phyloP scores from a whole-genome alignment of 2,797 vertebrate species.

The Hybognathus amarus region DNA sequence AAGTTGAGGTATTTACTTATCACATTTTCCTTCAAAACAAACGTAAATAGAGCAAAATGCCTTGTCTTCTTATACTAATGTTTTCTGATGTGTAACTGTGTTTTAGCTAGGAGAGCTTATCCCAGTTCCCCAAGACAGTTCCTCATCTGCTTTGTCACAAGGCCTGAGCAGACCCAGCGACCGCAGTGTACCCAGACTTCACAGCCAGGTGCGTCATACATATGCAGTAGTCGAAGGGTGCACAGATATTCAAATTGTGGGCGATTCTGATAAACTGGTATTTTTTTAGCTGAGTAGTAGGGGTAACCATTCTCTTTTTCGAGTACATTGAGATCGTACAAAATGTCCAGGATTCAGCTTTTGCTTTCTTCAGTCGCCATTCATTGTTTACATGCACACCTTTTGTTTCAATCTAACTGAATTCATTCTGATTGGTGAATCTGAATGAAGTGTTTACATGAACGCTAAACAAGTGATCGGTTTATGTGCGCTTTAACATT shows the following conservation, averaged over 20 bases:
- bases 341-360: no score
- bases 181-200: constrained; percentile 62
- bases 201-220: constrained; percentile 67
- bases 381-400: no score
- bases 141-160: constrained; percentile 79
- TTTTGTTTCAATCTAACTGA: no score
- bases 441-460: no score
- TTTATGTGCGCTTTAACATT: no score
- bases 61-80: not conserved
- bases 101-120: constrained; percentile 90
- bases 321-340: no score
- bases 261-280: not conserved
- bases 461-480: no score
- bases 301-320: no score
- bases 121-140: constrained; percentile 75
- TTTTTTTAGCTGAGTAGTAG: not conserved
- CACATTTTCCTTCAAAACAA: not conserved
- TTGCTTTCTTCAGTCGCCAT: no score
- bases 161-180: constrained; percentile 70
- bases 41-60: not conserved
- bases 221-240: not conserved
- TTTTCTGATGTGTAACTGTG: constrained; percentile 9
- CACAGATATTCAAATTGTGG: not conserved
- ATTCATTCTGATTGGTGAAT: no score
- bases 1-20: constrained; percentile 80